Conservation (phyloP, 1,140 invertebrate species). For the Drosophila takahashii region DNA sequence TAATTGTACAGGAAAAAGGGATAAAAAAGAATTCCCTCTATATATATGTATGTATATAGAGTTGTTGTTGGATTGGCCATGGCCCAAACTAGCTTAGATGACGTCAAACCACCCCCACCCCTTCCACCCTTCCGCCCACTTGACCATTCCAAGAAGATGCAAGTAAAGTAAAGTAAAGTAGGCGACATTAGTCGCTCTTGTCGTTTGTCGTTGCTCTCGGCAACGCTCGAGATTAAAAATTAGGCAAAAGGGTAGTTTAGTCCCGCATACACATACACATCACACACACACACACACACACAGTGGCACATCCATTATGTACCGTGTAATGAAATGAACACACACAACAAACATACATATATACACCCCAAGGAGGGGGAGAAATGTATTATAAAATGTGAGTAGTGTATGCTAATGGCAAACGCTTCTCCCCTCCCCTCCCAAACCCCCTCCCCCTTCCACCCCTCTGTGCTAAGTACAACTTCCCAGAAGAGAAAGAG, state of each 20-base stretch:
- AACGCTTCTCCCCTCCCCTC: slow-evolving; percentile 29
- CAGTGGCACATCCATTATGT: slow-evolving; percentile 52
- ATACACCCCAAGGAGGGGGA: background rate
- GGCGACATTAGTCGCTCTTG: slow-evolving; percentile 15
- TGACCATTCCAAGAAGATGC: background rate
- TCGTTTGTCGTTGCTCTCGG: slow-evolving; percentile 39
- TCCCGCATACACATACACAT: slow-evolving; percentile 17
- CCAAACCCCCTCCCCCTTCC: slow-evolving; percentile 3
- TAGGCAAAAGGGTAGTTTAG: slow-evolving; percentile 82
- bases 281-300: slow-evolving; percentile 9
- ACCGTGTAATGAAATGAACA: slow-evolving; percentile 74
- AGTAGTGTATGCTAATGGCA: slow-evolving; percentile 83
- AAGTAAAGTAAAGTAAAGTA: no score
- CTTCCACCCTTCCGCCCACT: no score
- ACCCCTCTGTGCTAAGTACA: slow-evolving; percentile 29
- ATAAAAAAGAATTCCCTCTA: slow-evolving; percentile 20
- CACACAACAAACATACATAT: slow-evolving; percentile 42
- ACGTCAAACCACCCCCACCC: background rate
- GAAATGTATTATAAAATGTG: slow-evolving; percentile 75
- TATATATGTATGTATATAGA: background rate
- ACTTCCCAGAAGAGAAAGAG: slow-evolving; percentile 8
- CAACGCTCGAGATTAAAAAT: slow-evolving; percentile 78
- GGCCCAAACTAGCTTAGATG: slow-evolving; percentile 42
- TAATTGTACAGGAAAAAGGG: slow-evolving; percentile 67
- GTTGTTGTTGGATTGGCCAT: background rate